Base-by-base conservation (phyloP, 2,888 invertebrate species). In the Ophion slaviceki region DNA sequence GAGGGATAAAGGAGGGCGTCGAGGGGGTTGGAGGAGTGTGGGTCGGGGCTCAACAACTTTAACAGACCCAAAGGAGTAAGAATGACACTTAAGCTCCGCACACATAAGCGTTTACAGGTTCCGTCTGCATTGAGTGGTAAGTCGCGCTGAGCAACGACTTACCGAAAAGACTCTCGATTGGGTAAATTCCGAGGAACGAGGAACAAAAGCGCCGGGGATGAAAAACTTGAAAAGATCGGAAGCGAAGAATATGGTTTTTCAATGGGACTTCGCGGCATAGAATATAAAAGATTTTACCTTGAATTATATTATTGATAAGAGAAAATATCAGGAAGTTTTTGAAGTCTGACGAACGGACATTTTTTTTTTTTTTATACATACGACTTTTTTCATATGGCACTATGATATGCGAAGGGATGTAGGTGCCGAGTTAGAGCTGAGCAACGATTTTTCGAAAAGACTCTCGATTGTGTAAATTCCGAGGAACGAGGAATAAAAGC, bases 11-110 rank as follows among this genome's bases (percentile, higher is more conserved):
- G 17, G 11, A 14, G 53, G 17, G 14, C 5, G 53, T 17, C 11
- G 53, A 53, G 53, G 61, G 24, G 28, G 14, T 10, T 45, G 62
- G 8, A 62, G 59, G 47, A 45, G 28, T 28, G 24, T 28, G 24
- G 32, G 14, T 53, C 20, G 45, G 47, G 20, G 61, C 28, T 11
- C 59, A 61, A 40, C 53, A 47, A 59, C 40, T 71, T 59, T 66
- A 72, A 14, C 59, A 45, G 76, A 36, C 24, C 66, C 32, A 28
- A 62, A 71, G 61, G 28, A 36, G 47, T 36, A 20, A 40, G 28
- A 68, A 74, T 68, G 64, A 72, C 68, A 78, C 72, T 78, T 32
- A 62, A 78, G 74, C 57, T 67, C 47, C 47, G 76, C 53, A 66
- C 75, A 81, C 24, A 64, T 14, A 62, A 57, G 47, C n/a, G 67